Evolutionary conservation across 2,113 vertebrate genomes (phyloP).

Genomic region (Ranitomeya imitator): DNA sequence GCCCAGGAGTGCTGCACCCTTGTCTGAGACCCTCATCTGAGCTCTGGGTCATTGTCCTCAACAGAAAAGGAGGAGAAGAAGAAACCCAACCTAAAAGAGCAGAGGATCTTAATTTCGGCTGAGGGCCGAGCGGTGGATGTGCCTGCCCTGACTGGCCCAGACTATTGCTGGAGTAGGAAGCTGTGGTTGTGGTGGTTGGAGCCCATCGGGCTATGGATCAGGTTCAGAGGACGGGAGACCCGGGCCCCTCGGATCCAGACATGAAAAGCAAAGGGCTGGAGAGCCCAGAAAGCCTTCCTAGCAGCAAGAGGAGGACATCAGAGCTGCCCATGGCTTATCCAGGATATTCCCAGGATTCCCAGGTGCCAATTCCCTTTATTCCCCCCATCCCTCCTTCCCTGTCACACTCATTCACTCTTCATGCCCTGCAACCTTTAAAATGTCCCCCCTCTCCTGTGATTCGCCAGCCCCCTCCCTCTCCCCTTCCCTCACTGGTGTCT

Average conservation of each 20-base stretch:
- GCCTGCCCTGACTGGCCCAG: neutral
- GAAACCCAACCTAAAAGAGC: neutral
- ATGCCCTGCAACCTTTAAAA: constrained; percentile 96
- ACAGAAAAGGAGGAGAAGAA: neutral
- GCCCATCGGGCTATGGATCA: constrained; percentile 59
- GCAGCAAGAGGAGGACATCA: constrained; percentile 67
- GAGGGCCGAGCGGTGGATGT: constrained; percentile 16
- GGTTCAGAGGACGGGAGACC: constrained; percentile 64
- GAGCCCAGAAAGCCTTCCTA: constrained; percentile 62
- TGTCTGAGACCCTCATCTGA: neutral
- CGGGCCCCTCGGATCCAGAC: constrained; percentile 68
- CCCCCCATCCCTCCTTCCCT: constrained; percentile 32
- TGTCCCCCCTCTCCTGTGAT: constrained; percentile 90
- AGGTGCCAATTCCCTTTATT: constrained; percentile 70
- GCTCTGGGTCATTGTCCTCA: neutral
- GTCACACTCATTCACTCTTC: constrained; percentile 85
- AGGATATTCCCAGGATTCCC: constrained; percentile 74
- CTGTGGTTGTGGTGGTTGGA: constrained; percentile 49
- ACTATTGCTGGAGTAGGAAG: constrained; percentile 39
- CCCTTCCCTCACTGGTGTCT: constrained; percentile 72
- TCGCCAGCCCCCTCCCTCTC: constrained; percentile 88
- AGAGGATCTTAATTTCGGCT: neutral
- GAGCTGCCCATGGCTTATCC: constrained; percentile 67
- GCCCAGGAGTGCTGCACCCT: neutral
- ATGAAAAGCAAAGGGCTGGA: constrained; percentile 71